Evolutionary conservation across 2,888 invertebrate genomes (phyloP), one percentile per base, ranked within the genome.

Genomic region (Pheosia tremula): DNA sequence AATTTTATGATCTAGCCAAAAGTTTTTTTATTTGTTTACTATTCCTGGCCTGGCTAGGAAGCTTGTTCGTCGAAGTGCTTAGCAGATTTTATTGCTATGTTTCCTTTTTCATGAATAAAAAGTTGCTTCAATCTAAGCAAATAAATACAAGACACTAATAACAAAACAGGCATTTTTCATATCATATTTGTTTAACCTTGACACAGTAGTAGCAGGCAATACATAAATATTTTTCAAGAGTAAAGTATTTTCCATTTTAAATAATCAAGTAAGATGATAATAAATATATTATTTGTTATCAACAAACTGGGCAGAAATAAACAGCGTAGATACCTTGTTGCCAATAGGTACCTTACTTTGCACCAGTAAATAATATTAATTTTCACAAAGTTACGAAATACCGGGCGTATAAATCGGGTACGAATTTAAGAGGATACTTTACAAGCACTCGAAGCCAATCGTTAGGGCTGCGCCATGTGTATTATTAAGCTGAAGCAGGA

Each of bases 401-500:
- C 82, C 75, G 77, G 83, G 74, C 79, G 83, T 82, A 80, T 72
- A 69, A 59, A 64, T 77, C 71, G 70, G 74, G 82, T 82, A 82
- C 82, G 83, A 82, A 85, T 83, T 83, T 82, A 83, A 80, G 75
- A 85, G 68, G 64, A 69, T 66, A 77, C 85, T 83, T 93, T 92
- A 92, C 92, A 89, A 91, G 88, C 83, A 82, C 70, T 68, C 82
- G 83, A 84, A 81, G 80, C 71, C 80, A 88, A 88, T 93, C 88
- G 90, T 90, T 90, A 89, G 84, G 87, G 77, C 77, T 79, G 77
- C 80, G 85, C 86, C 86, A 88, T 88, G 88, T 89, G 91, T 92
- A 90, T 91, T 92, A 92, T 92, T 92, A 92, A 83, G 87, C 89
- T 89, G 80, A 88, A 91, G 89, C 91, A 89, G 93, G 93, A 91